Conservation (phyloP, 2,113 vertebrate species). For the Lophotis ruficrista region DNA sequence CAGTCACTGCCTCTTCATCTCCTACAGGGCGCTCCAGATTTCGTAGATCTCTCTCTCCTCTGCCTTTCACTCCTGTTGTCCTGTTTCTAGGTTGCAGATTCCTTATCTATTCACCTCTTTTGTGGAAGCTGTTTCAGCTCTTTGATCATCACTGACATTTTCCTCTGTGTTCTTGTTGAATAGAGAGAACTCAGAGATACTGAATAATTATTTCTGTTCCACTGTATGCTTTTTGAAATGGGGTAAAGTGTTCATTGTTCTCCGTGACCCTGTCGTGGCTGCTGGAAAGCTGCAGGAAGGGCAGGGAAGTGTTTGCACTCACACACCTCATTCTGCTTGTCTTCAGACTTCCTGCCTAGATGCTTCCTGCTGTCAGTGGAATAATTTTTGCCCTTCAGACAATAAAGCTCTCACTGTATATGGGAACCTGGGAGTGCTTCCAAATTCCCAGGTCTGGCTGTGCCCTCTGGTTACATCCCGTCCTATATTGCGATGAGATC, state of each 20-base stretch:
- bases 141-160: background rate
- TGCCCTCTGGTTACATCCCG: background rate
- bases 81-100: background rate
- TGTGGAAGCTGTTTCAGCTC: background rate
- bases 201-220: background rate
- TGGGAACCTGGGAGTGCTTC: conserved; percentile 14
- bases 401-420: conserved; percentile 1
- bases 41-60: fast-evolving
- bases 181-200: background rate
- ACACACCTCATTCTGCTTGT: background rate
- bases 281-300: conserved; percentile 50
- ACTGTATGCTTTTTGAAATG: background rate
- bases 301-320: conserved; percentile 2
- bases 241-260: background rate
- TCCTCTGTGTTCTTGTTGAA: background rate
- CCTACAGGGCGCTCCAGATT: background rate
- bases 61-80: background rate
- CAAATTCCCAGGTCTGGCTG: conserved; percentile 30
- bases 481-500: background rate
- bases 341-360: conserved; percentile 39
- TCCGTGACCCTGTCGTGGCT: background rate
- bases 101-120: fast-evolving
- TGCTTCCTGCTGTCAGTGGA: conserved; percentile 35
- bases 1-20: background rate
- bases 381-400: conserved; percentile 41